A percentile compares a stretch with the other conserved stretches of the same genome.
These are phyloP conservation scores for Polia nebulosa DNA, from an alignment of 2,888 invertebrate species.

Conservation along the genomic window DNA sequence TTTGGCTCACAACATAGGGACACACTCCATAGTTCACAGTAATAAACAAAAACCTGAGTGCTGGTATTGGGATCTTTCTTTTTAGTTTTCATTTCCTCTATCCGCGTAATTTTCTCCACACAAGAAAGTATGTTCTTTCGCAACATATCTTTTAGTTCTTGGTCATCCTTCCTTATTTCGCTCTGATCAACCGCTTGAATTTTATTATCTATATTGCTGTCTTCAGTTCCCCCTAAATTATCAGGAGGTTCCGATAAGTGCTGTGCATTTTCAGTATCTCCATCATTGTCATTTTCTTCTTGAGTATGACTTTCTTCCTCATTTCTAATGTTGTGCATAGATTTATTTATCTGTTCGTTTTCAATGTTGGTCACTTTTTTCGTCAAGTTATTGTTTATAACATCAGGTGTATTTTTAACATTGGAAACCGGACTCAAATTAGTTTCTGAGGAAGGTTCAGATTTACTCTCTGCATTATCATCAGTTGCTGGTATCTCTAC, in stretches of 20 bases:
- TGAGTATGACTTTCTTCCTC: conserved; percentile 71
- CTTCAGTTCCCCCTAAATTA: conserved; percentile 48
- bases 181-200: conserved; percentile 70
- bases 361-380: conserved; percentile 88
- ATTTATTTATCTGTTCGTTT: conserved; percentile 87
- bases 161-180: conserved; percentile 76
- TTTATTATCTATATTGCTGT: conserved; percentile 56
- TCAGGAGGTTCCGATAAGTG: conserved; percentile 37
- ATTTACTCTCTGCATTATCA: conserved; percentile 58
- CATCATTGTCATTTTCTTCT: conserved; percentile 64
- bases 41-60: conserved; percentile 85
- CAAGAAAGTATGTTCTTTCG: conserved; percentile 86
- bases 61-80: conserved; percentile 76
- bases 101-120: conserved; percentile 86
- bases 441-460: conserved; percentile 59
- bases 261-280: conserved; percentile 47
- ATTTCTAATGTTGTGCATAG: conserved; percentile 75
- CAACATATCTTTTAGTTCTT: conserved; percentile 81
- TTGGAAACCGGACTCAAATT: conserved; percentile 70
- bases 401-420: conserved; percentile 75
- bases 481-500: conserved; percentile 63
- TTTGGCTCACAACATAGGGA: conserved; percentile 75
- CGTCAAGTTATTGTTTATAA: conserved; percentile 75
- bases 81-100: conserved; percentile 86
- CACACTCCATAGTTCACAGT: conserved; percentile 82